A percentile compares a stretch with the other conserved stretches of the same genome.
Conservation (phyloP, 2,888 invertebrate genomes). For the Alentia gelatinosa region DNA sequence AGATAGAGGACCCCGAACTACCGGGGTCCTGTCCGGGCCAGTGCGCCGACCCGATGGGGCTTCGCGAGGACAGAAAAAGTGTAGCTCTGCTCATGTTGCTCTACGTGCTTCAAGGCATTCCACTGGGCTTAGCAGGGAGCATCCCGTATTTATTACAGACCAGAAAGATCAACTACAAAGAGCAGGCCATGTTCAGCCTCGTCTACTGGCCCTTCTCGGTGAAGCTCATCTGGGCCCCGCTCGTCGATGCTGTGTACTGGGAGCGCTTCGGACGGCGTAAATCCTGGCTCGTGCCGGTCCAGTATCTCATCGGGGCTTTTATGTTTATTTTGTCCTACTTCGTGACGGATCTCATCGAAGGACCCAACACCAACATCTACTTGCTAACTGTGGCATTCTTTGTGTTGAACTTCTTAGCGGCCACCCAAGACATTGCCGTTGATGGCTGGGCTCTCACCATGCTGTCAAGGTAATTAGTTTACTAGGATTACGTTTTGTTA, state of each 20-base stretch:
- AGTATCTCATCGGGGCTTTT: constrained; percentile 92
- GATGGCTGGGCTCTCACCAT: constrained; percentile 99
- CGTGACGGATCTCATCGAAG: constrained; percentile 87
- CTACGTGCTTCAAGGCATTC: constrained; percentile 92
- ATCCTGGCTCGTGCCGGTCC: constrained; percentile 93
- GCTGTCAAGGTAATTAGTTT: constrained; percentile 93
- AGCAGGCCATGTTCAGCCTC: constrained; percentile 92
- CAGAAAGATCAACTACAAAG: constrained; percentile 94
- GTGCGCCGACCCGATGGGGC: constrained; percentile 54
- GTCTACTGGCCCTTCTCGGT: constrained; percentile 93
- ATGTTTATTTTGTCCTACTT: constrained; percentile 91
- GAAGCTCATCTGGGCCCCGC: constrained; percentile 98
- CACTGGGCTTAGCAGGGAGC: constrained; percentile 94
- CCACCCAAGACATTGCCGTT: constrained; percentile 99
- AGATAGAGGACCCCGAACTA: neutral
- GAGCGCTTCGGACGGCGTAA: constrained; percentile 93
- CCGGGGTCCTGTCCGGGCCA: neutral
- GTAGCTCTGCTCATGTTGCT: constrained; percentile 93
- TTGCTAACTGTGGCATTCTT: constrained; percentile 92
- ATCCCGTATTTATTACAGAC: constrained; percentile 97
- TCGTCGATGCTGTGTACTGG: constrained; percentile 95
- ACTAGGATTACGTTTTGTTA: no score
- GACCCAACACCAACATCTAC: constrained; percentile 79
- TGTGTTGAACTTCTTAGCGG: constrained; percentile 95
- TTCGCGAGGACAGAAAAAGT: constrained; percentile 83